Base-by-base conservation (phyloP, 2,888 invertebrate species). In the Hartigia nigra region DNA sequence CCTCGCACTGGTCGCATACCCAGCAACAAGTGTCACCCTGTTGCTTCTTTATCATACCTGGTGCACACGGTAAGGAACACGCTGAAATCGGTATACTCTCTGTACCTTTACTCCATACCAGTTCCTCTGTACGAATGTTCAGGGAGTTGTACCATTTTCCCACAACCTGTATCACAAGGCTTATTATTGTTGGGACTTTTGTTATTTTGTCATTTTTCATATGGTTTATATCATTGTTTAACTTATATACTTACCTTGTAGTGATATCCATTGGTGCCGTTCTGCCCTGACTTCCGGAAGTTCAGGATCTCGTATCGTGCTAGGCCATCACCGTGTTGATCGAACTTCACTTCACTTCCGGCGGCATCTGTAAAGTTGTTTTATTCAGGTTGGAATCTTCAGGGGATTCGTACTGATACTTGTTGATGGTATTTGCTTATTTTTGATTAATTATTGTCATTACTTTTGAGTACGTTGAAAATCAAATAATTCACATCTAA, bases 281-380 rank as follows among this genome's bases (percentile, higher is more conserved):
- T 90, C 82, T 92, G 92, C 78, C 89, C 87, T 79, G 92, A 88
- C 82, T 93, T 92, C 88, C 95, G 95, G 89, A 94, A 95, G 90
- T 96, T 96, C 85, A 95, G 94, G 83, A 96, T 95, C 84, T 95
- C 95, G 91, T 96, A 96, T 75, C 95, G 93, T 9, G 95, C 95
- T 78, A 95, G 91, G 12, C 96, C 95, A 88, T 96, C 96, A 0
- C 96, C 96, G 86, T 95, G 94, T 74, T 93, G 92, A 91, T 96
- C 95, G 89, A 96, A 95, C 87, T 94, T 93, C 12, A 95, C 95
- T 83, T 93, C 93, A 84, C 94, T 95, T 76, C 95, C 95, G 77
- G 94, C 95, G 74, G 93, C 91, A 92, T 95, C 95, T 95, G 92
- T 31, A 92, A 92, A 55, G 9, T 55, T 23, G 55, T 55, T 2